A percentile compares a stretch with the other conserved stretches of the same genome.
These are phyloP conservation scores for Cavia porcellus DNA, from an alignment of 2,113 vertebrate genomes.

Conservation along the genomic window DNA sequence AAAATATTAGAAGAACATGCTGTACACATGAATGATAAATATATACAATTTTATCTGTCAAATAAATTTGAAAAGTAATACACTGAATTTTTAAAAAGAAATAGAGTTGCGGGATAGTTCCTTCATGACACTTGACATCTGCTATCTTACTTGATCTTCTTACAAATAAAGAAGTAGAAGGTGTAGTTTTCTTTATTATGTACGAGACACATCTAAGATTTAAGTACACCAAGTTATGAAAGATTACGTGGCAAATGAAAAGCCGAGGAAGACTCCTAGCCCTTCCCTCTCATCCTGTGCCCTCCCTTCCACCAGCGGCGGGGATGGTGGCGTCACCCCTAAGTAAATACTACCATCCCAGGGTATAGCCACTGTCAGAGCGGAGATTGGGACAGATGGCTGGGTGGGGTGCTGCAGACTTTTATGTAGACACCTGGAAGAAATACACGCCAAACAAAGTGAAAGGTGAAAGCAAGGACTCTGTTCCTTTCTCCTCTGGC, in stretches of 20 bases:
- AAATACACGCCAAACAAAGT: constrained; percentile 59
- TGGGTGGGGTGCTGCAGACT: not conserved
- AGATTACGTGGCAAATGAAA: too few relatives aligned
- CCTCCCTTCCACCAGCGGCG: not conserved
- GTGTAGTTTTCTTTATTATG: not conserved
- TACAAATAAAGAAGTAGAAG: not conserved
- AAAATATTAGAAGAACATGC: not conserved
- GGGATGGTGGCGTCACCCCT: not conserved
- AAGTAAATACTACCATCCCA: not conserved
- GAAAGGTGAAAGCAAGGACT: constrained; percentile 77
- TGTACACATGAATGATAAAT: not conserved
- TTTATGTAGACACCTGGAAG: not conserved
- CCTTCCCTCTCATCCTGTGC: fast-evolving
- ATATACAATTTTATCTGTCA: not conserved
- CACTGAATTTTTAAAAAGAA: not conserved
- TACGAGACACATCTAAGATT: not conserved
- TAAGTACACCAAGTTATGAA: not conserved
- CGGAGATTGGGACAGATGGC: not conserved
- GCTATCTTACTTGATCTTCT: not conserved
- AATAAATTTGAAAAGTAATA: not conserved
- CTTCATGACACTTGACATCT: not conserved
- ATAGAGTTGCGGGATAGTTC: not conserved
- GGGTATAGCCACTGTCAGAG: not conserved
- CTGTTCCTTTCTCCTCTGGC: constrained; percentile 74
- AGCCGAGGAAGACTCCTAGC: not conserved